Evolutionary conservation across 2,113 vertebrate genomes (phyloP), one percentile per base, ranked within the genome.

Genomic region (Egretta garzetta): DNA sequence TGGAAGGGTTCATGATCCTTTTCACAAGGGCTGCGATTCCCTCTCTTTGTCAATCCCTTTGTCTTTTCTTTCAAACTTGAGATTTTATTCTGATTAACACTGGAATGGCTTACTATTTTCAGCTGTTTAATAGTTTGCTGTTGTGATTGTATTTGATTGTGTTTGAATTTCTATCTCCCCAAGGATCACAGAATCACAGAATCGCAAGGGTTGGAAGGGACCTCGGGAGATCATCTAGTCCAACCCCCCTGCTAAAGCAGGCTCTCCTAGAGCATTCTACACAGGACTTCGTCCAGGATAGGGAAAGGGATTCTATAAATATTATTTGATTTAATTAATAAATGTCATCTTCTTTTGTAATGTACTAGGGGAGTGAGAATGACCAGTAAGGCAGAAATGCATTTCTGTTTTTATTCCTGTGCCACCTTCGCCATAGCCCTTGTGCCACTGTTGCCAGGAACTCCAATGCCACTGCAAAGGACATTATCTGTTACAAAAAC

Each of bases 271-370:
- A n/a, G n/a, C n/a, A n/a, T n/a, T n/a, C n/a, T n/a, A n/a, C n/a
- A n/a, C n/a, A n/a, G n/a, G n/a, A n/a, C n/a, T n/a, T n/a, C n/a
- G n/a, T n/a, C n/a, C n/a, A 64, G 58, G 70, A 68, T 59, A 28
- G 30, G 73, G 60, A 93, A 73, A 72, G 53, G n/a, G 77, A 66
- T 85, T 89, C 80, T 93, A 58, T 94, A 93, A 96, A 96, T 95
- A 91, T 93, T 91, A 58, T 75, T 97, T 86, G 27, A 71, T 96
- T 87, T 93, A 93, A 96, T 91, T 96, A 95, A 91, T 94, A 84
- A 97, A 81, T 45, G 28, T 64, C 73, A 73, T 9, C 14, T 87
- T 74, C 60, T 94, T 92, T 79, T 71, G 15, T 84, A 74, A 68
- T 56, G 52, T 75, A 72, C 39, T 60, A 58, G 66, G 39, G 59